Evolutionary conservation across 2,113 vertebrate genomes (phyloP).

Genomic region (Megalops atlanticus): DNA sequence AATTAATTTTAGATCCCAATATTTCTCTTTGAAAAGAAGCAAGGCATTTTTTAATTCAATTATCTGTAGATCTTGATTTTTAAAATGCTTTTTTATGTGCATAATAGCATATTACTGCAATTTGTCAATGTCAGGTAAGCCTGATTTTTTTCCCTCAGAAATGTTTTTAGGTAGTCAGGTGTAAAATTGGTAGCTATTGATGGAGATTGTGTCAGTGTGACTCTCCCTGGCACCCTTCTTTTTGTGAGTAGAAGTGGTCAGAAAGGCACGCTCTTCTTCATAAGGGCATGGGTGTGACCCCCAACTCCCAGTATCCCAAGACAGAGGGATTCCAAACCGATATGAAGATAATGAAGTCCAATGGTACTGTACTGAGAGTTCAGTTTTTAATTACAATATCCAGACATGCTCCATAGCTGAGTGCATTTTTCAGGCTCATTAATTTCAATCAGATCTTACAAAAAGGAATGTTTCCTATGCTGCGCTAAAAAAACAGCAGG

Average conservation of each 20-base stretch:
- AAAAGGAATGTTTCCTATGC: slow-evolving; percentile 5
- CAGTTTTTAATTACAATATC: slow-evolving; percentile 11
- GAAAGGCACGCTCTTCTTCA: not conserved
- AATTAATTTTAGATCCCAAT: not conserved
- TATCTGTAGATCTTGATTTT: slow-evolving; percentile 14
- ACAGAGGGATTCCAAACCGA: not conserved
- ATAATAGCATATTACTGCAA: slow-evolving; percentile 23
- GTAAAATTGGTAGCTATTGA: slow-evolving; percentile 22
- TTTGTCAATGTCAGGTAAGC: slow-evolving; percentile 28
- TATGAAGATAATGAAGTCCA: not conserved
- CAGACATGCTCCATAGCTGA: slow-evolving; percentile 2
- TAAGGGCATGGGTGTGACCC: not conserved
- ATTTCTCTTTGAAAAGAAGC: not conserved
- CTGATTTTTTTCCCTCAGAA: not conserved
- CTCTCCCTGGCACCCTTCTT: not conserved
- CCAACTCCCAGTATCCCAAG: not conserved
- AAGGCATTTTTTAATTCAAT: slow-evolving; percentile 9
- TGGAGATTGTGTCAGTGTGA: slow-evolving; percentile 18
- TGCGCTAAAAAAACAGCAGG: not conserved
- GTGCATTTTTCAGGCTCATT: not conserved
- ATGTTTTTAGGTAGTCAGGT: slow-evolving; percentile 28
- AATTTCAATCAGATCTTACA: not conserved
- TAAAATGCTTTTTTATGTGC: slow-evolving; percentile 12
- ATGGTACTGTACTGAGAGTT: not conserved
- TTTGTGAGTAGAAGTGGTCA: slow-evolving; percentile 1